phyloP scores from a whole-genome alignment of 2,888 invertebrate species.

The Dolomedes plantarius region DNA sequence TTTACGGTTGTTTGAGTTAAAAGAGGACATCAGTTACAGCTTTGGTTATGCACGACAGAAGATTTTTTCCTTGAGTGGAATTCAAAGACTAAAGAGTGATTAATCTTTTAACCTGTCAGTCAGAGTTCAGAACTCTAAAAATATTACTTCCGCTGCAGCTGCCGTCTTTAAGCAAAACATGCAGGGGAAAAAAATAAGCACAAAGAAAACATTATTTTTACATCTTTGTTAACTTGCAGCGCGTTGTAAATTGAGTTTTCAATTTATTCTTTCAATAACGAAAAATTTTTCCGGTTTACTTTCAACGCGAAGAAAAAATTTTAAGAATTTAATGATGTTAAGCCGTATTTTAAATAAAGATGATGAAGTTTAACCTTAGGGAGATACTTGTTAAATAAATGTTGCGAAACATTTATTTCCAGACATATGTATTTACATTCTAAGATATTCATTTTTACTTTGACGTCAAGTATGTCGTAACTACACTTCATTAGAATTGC shows the following conservation, averaged over 20 bases:
- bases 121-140: slow-evolving; percentile 26
- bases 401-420: too few relatives aligned
- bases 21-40: slow-evolving; percentile 22
- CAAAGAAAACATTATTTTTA: neutral
- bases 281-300: neutral
- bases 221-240: neutral
- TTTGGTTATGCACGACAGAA: neutral
- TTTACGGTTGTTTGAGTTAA: slow-evolving; percentile 32
- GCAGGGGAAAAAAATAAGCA: too few relatives aligned
- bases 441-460: too few relatives aligned
- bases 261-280: neutral
- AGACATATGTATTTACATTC: too few relatives aligned
- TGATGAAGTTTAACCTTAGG: too few relatives aligned
- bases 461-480: too few relatives aligned
- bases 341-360: too few relatives aligned
- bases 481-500: too few relatives aligned
- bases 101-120: slow-evolving; percentile 39
- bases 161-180: neutral
- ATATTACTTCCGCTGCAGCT: slow-evolving; percentile 29
- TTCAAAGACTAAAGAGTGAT: slow-evolving; percentile 32
- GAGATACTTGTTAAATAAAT: too few relatives aligned
- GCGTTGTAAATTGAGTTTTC: neutral
- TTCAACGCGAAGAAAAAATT: too few relatives aligned
- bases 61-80: slow-evolving; percentile 11
- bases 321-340: too few relatives aligned